Evolutionary conservation across 2,888 invertebrate genomes (phyloP), one percentile per base, ranked within the genome.

Genomic region (Heteromyza rotundicornis): DNA sequence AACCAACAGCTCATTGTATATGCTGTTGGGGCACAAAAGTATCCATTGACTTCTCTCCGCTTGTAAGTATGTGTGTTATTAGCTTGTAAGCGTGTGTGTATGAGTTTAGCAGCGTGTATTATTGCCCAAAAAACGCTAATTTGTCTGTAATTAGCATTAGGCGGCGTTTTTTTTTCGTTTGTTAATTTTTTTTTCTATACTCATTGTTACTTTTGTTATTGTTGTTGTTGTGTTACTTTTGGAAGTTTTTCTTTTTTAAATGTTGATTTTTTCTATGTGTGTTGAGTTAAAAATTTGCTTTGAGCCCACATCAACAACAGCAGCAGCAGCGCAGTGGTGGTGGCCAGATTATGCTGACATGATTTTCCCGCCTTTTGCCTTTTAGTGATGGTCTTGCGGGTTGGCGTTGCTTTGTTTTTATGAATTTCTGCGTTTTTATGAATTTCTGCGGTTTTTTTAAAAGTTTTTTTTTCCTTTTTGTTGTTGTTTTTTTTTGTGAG

Each of bases 1-100:
- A 54, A 36, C 35, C 20, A 35, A 35, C 54, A 54, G 36, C 32
- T 22, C n/a, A n/a, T n/a, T n/a, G n/a, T n/a, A n/a, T n/a, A n/a
- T n/a, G n/a, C n/a, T n/a, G n/a, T n/a, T n/a, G 2, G 24, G 17
- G 24, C 23, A 52, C 20, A 54, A 52, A 24, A 52, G 40, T 40
- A n/a, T 40, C 40, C 16, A 40, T 40, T 40, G 40, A 40, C 14
- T 27, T 27, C 27, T 27, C 7, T 27, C n/a, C 27, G 27, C 27
- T 27, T 27, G 27, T 27, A 27, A 14, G 10, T n/a, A n/a, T 10
- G 40, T 40, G 40, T n/a, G n/a, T 7, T 40, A n/a, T 40, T 7
- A 10, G 40, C 40, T n/a, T 40, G 40, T 40, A n/a, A 7, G 40
- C 40, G 40, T 40, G 40, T 40, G 40, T 40, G 40, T 40, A 32